phyloP scores from a whole-genome alignment of 1,140 invertebrate genomes.

The Zophobas atratus region DNA sequence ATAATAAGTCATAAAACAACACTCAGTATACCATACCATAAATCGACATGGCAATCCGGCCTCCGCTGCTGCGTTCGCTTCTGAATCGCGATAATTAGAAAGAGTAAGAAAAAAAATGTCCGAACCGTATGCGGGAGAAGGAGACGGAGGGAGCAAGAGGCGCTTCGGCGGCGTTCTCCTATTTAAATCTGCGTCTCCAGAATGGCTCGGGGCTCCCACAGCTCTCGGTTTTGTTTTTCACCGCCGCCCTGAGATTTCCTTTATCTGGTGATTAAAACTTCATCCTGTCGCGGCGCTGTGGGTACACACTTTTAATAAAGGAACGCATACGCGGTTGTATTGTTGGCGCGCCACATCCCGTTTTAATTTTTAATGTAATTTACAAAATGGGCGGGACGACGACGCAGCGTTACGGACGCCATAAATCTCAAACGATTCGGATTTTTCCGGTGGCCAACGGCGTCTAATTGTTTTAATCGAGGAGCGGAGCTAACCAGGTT shows the following conservation, averaged over 20 bases:
- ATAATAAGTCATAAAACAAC: no score
- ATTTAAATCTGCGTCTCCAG: conserved; percentile 49
- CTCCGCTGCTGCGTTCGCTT: not conserved
- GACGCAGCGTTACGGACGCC: not conserved
- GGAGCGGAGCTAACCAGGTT: conserved; percentile 40
- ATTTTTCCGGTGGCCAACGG: conserved; percentile 23
- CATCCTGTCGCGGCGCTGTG: conserved; percentile 63
- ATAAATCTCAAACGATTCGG: conserved; percentile 24
- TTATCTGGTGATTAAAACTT: conserved; percentile 66
- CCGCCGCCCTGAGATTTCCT: conserved; percentile 64
- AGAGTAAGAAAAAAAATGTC: conserved; percentile 17
- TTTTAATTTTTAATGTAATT: conserved; percentile 66
- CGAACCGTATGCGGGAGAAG: not conserved
- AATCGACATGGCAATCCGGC: not conserved
- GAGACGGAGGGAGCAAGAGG: conserved; percentile 8
- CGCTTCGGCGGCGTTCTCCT: not conserved
- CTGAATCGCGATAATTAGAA: conserved; percentile 17
- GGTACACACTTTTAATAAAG: conserved; percentile 66
- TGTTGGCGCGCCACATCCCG: conserved; percentile 59
- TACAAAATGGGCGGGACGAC: conserved; percentile 61
- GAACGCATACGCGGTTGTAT: conserved; percentile 62
- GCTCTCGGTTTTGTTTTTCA: conserved; percentile 64
- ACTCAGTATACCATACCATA: no score
- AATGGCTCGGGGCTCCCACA: conserved; percentile 51
- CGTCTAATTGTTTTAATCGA: conserved; percentile 61